Percentiles rank a stretch among this genome's conserved stretches.
Evolutionary conservation across 1,140 invertebrate genomes (phyloP).

Genomic region (Eufriesea mexicana): DNA sequence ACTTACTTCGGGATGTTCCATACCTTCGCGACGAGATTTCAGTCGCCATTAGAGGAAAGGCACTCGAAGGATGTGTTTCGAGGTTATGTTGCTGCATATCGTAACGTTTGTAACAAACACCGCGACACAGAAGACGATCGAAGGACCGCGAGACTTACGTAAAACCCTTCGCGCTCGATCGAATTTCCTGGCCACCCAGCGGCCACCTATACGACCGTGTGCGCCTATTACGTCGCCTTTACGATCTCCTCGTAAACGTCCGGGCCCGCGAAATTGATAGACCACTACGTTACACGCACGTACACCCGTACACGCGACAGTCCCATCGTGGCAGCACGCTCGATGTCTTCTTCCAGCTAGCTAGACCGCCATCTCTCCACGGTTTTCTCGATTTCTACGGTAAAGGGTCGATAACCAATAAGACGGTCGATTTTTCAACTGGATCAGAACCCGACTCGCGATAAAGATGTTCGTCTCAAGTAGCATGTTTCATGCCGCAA

Average conservation of each 20-base stretch:
- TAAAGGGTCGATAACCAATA: neutral
- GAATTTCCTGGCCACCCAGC: constrained; percentile 67
- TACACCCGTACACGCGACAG: neutral
- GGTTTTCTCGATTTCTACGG: neutral
- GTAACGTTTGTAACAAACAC: neutral
- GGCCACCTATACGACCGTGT: constrained; percentile 44
- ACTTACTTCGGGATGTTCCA: neutral
- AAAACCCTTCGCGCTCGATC: constrained; percentile 70
- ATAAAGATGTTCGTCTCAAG: neutral
- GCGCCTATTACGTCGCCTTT: constrained; percentile 68
- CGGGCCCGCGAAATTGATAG: constrained; percentile 74
- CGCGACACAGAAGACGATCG: constrained; percentile 33
- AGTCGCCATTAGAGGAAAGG: neutral
- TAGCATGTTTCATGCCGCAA: neutral
- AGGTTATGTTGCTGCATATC: neutral
- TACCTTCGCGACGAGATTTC: neutral
- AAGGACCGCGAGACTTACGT: constrained; percentile 63
- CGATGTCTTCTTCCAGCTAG: constrained; percentile 42
- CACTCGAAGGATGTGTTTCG: neutral
- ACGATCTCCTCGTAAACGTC: constrained; percentile 78
- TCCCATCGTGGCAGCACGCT: neutral
- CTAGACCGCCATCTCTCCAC: neutral
- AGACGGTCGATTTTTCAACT: neutral
- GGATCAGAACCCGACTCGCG: neutral
- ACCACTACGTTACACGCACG: constrained; percentile 65